Evolutionary conservation across 2,113 vertebrate species (phyloP).

Genomic region (Semicossyphus pulcher): DNA sequence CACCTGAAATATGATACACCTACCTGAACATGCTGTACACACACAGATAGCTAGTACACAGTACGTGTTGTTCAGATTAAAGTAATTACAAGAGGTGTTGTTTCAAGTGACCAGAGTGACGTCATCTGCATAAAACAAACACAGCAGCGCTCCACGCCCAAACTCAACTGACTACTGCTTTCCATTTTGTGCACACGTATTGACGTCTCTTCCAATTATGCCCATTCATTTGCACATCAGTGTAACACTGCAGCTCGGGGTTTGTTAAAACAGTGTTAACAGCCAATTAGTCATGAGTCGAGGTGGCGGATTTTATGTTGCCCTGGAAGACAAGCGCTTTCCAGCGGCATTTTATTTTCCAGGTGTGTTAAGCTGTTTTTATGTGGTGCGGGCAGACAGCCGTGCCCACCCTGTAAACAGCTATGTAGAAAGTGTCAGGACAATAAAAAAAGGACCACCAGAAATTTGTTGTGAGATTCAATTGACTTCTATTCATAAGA

Average conservation of each 20-base stretch:
- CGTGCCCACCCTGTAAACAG: constrained; percentile 72
- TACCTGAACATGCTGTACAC: not conserved
- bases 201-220: constrained; percentile 46
- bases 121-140: constrained; percentile 22
- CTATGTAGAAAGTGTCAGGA: constrained; percentile 72
- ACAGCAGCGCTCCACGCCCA: constrained; percentile 23
- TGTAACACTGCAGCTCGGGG: constrained; percentile 45
- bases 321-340: constrained; percentile 62
- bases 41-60: not conserved
- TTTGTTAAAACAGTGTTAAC: constrained; percentile 75
- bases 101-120: not conserved
- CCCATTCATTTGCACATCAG: constrained; percentile 58
- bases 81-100: not conserved
- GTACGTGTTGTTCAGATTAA: not conserved
- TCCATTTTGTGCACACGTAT: constrained; percentile 17
- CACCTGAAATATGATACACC: not conserved
- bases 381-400: constrained; percentile 65
- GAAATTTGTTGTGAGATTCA: constrained; percentile 54
- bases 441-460: constrained; percentile 76
- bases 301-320: constrained; percentile 60
- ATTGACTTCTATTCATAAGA: constrained; percentile 46
- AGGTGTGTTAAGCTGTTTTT: constrained; percentile 70
- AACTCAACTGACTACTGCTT: constrained; percentile 14
- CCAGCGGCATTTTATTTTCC: constrained; percentile 71
- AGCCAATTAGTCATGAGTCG: constrained; percentile 74